A percentile compares a stretch with the other conserved stretches of the same genome.
Conservation (phyloP, 2,113 vertebrate genomes). For the Heterochromis multidens region DNA sequence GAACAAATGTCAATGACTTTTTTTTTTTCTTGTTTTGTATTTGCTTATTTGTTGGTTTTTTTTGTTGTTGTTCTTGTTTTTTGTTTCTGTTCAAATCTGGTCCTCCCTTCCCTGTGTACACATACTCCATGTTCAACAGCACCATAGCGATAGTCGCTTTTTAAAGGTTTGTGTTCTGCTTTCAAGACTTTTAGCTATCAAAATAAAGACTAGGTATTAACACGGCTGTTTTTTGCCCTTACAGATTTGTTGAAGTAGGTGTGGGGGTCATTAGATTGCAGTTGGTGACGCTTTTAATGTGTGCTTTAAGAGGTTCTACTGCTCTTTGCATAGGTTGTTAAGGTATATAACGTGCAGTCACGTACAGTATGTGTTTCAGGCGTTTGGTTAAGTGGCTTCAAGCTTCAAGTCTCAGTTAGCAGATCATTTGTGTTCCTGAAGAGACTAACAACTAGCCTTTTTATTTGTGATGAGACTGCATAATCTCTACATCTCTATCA, state of each 20-base stretch:
- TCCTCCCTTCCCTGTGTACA: slow-evolving; percentile 65
- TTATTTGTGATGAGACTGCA: slow-evolving; percentile 55
- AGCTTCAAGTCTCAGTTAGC: slow-evolving; percentile 58
- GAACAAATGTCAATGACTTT: slow-evolving; percentile 70
- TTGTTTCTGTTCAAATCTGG: slow-evolving; percentile 57
- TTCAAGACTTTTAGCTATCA: slow-evolving; percentile 69
- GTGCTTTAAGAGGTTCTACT: slow-evolving; percentile 44
- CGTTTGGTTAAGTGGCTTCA: slow-evolving; percentile 59
- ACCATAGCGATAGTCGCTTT: slow-evolving; percentile 64
- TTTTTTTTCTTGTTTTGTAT: slow-evolving; percentile 44
- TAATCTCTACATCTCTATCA: slow-evolving; percentile 44
- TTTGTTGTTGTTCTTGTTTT: slow-evolving; percentile 19
- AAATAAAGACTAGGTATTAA: slow-evolving; percentile 75
- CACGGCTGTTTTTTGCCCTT: slow-evolving; percentile 48
- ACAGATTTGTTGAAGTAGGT: slow-evolving; percentile 57
- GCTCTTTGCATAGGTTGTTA: slow-evolving; percentile 58
- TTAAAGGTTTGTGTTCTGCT: slow-evolving; percentile 50
- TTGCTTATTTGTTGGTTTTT: slow-evolving; percentile 58
- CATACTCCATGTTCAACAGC: slow-evolving; percentile 63
- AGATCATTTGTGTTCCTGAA: slow-evolving; percentile 57
- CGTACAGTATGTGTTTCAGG: slow-evolving; percentile 68
- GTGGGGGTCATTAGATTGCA: slow-evolving; percentile 60
- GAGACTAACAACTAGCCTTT: slow-evolving; percentile 37
- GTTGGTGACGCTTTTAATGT: slow-evolving; percentile 61
- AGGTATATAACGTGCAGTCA: slow-evolving; percentile 53